phyloP scores from a whole-genome alignment of 2,888 invertebrate genomes.

The Sphecodes monilicornis region DNA sequence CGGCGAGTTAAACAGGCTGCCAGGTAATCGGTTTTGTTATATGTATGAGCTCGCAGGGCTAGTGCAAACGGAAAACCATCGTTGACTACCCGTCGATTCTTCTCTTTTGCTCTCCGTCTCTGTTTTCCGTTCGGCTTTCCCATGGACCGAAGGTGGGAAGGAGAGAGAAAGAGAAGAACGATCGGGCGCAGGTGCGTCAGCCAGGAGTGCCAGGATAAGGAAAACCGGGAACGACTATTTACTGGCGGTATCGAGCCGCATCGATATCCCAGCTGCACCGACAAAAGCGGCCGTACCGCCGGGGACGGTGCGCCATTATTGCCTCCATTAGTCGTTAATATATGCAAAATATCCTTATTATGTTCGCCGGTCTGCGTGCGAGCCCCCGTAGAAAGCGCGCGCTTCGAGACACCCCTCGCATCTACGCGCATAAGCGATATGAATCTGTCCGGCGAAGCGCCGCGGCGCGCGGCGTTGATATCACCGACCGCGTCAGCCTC shows the following conservation, averaged over 20 bases:
- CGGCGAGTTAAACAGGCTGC: constrained; percentile 12
- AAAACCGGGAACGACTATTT: constrained; percentile 31
- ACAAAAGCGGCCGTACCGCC: constrained; percentile 75
- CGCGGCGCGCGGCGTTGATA: constrained; percentile 58
- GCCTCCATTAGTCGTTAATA: constrained; percentile 80
- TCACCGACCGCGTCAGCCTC: constrained; percentile 53
- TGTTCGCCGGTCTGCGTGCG: constrained; percentile 56
- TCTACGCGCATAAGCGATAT: constrained; percentile 55
- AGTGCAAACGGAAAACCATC: constrained; percentile 51
- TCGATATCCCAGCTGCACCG: constrained; percentile 66
- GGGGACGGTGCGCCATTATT: constrained; percentile 72
- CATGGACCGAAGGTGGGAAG: too few species aligned
- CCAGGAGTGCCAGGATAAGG: constrained; percentile 20
- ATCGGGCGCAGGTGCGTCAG: constrained; percentile 53
- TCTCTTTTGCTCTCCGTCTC: neutral
- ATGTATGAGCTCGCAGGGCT: constrained; percentile 1
- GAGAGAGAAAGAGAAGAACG: constrained; percentile 2
- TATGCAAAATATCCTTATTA: constrained; percentile 84
- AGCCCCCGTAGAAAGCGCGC: constrained; percentile 70
- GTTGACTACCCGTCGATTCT: constrained; percentile 4
- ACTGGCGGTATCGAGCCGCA: constrained; percentile 21
- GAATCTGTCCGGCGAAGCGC: constrained; percentile 61
- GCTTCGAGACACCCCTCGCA: constrained; percentile 21
- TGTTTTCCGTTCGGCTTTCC: neutral
- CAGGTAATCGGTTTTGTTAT: constrained; percentile 43